Conservation (phyloP, 2,888 invertebrate species). For the Iselma pallidipennis region DNA sequence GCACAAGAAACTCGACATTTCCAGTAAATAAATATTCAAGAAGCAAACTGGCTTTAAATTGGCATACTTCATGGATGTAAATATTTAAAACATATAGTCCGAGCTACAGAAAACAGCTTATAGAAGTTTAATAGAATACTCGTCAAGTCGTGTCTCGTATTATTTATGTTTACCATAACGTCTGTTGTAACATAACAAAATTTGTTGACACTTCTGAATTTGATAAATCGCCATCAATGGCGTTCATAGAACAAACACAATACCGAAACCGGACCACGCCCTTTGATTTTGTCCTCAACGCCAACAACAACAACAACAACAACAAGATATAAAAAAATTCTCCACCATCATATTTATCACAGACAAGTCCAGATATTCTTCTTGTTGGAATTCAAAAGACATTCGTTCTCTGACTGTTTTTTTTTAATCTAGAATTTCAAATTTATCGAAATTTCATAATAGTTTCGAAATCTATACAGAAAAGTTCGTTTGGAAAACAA, state of each 20-base stretch:
- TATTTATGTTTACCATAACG: neutral
- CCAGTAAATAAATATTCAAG: too few relatives aligned
- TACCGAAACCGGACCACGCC: neutral
- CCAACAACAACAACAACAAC: neutral
- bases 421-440: too few relatives aligned
- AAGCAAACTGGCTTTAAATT: neutral
- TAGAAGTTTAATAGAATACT: constrained; percentile 4
- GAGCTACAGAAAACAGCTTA: neutral
- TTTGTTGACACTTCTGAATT: constrained; percentile 22
- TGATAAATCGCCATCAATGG: constrained; percentile 21
- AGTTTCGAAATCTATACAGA: neutral
- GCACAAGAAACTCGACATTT: too few relatives aligned
- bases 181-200: constrained; percentile 20
- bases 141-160: too few relatives aligned
- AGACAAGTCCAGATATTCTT: neutral
- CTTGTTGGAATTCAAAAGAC: neutral
- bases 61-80: neutral
- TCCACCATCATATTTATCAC: neutral
- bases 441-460: too few relatives aligned
- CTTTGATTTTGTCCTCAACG: neutral
- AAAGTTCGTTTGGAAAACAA: neutral
- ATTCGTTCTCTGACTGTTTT: too few relatives aligned
- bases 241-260: constrained; percentile 2
- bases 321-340: neutral
- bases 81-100: neutral